Base-by-base conservation (phyloP, 2,888 invertebrate genomes). In the Baccha elongata region DNA sequence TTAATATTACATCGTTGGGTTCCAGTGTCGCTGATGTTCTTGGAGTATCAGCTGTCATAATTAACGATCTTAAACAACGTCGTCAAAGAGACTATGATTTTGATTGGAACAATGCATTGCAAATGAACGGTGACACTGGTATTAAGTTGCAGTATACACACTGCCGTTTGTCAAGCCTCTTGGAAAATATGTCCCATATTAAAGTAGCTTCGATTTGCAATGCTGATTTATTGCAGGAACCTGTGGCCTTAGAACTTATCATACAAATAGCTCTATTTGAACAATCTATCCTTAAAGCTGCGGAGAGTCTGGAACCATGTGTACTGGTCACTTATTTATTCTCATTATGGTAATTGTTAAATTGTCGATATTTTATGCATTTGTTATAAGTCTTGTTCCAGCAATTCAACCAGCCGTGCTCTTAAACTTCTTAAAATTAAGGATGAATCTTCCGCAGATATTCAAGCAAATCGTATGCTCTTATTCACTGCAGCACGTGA, bases 141-240 rank as follows among this genome's bases (percentile, higher is more conserved):
- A 94, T 97, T 58, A 95, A 94, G 90, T 91, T 99, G n/a, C 98
- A 99, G 88, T 98, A 98, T 88, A 94, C 95, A 11, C 98, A 99
- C 89, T 96, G 98, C 87, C 93, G 98, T 79, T 91, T 99, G 35
- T 93, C 93, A 88, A 98, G 94, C 88, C 91, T 97, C 75, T 93
- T 96, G 89, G 91, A 93, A 86, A 94, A 94, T 86, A 86, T 88
- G 26, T 72, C 50, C 0, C 84, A 86, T 11, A 92, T 93, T 86
- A 73, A 88, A 19, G 85, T 94, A 60, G 53, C 87, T 5, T 67
- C 84, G 4, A 65, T 84, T 3, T 64, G 87, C 8, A 85, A 84
- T 19, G 86, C 87, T 3, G 91, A 93, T 76, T 93, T 95, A 35
- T 89, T 97, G n/a, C 86, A 88, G 21, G 96, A 97, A 90, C 93